Base-by-base conservation (phyloP, 1,140 invertebrate genomes). In the Piezodorus guildinii region DNA sequence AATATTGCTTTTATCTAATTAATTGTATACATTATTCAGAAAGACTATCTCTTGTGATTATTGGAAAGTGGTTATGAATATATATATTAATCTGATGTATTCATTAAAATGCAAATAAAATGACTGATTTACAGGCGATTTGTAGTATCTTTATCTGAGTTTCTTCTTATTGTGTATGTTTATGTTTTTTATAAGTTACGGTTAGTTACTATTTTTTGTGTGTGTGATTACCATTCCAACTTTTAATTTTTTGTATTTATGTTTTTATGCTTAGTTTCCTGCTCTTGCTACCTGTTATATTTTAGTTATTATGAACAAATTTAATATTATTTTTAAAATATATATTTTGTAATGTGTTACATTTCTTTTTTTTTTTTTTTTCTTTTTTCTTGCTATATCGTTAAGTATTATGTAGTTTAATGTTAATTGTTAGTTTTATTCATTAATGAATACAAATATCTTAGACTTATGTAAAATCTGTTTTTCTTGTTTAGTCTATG, bases 101-200 rank as follows among this genome's bases (percentile, higher is more conserved):
- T 39, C 34, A 25, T 56, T 17, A 23, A 56, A 16, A 56, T 56
- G 23, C 15, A 56, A 23, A 21, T 56, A 56, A 23, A 23, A 56
- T 56, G 52, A 56, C 52, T 56, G 46, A 49, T 49, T 56, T 56
- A 16, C 52, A 56, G 52, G 19, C 23, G 52, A 25, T 23, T 56
- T 56, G 17, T 56, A 56, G 52, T 25, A 56, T 25, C 52, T 49
- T 49, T 56, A 23, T 23, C 17, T 56, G 17, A 9, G 23, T 56
- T 16, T 56, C 17, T 56, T 56, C 52, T 56, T 25, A 25, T 56
- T 23, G 14, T 23, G 6, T 23, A 23, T 56, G 23, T 16, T 56
- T 52, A 52, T 56, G 23, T 56, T 16, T 56, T n/a, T 23, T 23
- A 16, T 56, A 23, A 23, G 23, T 56, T 23, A 23, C 17, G 19